Percentiles rank a stretch among this genome's conserved stretches.
These are phyloP conservation scores for Andrena haemorrhoa DNA, from an alignment of 2,888 invertebrate species.

Conservation along the genomic window DNA sequence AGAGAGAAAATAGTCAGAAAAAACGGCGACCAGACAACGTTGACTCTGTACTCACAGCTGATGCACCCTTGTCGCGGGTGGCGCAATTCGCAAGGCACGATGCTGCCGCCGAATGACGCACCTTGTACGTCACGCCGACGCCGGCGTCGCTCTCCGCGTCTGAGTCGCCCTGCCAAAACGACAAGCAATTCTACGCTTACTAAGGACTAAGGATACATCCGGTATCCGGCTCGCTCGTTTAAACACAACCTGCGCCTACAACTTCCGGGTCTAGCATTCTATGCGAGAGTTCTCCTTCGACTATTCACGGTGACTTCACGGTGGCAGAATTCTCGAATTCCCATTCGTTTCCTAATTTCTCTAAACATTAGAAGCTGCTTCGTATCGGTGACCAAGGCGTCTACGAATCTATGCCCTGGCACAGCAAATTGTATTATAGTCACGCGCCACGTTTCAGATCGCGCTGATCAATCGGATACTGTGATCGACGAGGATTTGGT, in stretches of 20 bases:
- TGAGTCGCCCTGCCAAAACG: slow-evolving; percentile 83
- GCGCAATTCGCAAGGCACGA: slow-evolving; percentile 84
- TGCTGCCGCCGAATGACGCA: slow-evolving; percentile 84
- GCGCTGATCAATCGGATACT: neutral
- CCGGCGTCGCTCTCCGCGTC: slow-evolving; percentile 86
- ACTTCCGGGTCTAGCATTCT: no score
- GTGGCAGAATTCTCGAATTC: no score
- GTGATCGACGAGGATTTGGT: neutral
- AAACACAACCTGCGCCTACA: slow-evolving; percentile 10
- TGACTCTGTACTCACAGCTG: slow-evolving; percentile 82
- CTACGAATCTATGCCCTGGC: neutral
- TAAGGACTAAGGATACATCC: slow-evolving; percentile 63
- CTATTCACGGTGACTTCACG: neutral
- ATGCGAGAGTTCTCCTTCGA: neutral
- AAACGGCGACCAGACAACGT: slow-evolving; percentile 61
- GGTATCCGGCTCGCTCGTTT: slow-evolving; percentile 30
- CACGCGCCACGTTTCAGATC: neutral
- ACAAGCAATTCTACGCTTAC: slow-evolving; percentile 84
- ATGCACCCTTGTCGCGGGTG: slow-evolving; percentile 83
- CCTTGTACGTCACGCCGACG: slow-evolving; percentile 90
- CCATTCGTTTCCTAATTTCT: neutral
- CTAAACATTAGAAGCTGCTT: neutral
- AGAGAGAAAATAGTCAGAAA: slow-evolving; percentile 16
- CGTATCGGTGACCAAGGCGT: no score
- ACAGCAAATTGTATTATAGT: neutral